These are phyloP conservation scores for Raja brachyura DNA, from an alignment of 2,113 vertebrate species.

Conservation along the genomic window DNA sequence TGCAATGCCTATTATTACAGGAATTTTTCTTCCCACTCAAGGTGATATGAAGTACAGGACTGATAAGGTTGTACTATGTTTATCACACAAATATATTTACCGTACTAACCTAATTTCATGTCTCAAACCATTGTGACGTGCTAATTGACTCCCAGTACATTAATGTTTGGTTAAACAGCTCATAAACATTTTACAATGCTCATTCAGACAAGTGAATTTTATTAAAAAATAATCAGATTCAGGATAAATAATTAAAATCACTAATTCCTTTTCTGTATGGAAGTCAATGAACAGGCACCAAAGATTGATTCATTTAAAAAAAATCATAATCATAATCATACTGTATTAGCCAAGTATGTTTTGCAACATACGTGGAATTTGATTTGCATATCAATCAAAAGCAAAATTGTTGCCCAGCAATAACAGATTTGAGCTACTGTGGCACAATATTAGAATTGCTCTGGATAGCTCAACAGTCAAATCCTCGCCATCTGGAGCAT, in stretches of 20 bases:
- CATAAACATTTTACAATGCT: not conserved
- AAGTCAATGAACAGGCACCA: not conserved
- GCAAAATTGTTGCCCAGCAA: not conserved
- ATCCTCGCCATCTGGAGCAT: conserved; percentile 1
- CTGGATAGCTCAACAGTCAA: not conserved
- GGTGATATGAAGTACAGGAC: not conserved
- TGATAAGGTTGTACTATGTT: not conserved
- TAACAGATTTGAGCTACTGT: not conserved
- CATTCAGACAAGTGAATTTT: not conserved
- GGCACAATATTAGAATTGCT: not conserved
- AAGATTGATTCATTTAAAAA: not conserved
- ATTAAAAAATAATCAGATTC: not conserved
- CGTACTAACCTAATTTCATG: not conserved
- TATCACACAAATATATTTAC: not conserved
- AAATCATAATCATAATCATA: not conserved
- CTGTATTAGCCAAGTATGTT: no score
- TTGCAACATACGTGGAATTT: no score
- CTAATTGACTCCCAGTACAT: not conserved
- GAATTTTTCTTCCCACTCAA: not conserved
- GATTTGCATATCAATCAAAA: no score
- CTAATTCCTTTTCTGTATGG: not conserved
- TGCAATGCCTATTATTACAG: not conserved
- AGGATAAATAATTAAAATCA: not conserved
- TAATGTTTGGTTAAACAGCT: not conserved
- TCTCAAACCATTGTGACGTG: not conserved